These are phyloP conservation scores for Phaonia tiefii DNA, from an alignment of 2,888 invertebrate species.

Conservation along the genomic window DNA sequence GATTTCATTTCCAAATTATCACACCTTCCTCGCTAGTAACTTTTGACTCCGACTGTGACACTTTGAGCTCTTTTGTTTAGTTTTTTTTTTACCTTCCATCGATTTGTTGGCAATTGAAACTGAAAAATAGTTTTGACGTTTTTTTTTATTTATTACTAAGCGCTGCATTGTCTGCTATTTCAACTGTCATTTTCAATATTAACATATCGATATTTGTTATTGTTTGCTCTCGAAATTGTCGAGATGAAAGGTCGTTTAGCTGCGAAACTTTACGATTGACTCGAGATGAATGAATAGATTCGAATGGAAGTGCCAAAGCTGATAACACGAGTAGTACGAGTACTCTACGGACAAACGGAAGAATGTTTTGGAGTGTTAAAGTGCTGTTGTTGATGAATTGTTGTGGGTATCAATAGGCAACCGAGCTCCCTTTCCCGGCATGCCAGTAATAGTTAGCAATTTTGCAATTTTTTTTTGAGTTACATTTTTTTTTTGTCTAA, in stretches of 20 bases:
- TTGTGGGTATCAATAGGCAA: constrained; percentile 31
- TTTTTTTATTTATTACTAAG: constrained; percentile 66
- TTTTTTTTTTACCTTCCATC: background rate
- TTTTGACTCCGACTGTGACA: background rate
- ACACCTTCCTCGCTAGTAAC: too few relatives aligned
- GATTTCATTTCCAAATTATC: too few relatives aligned
- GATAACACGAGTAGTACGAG: too few relatives aligned
- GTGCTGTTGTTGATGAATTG: constrained; percentile 8
- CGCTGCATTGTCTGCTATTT: constrained; percentile 50
- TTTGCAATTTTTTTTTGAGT: background rate
- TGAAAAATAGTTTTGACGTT: constrained; percentile 45
- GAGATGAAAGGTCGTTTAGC: constrained; percentile 52
- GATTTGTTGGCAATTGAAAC: constrained; percentile 74
- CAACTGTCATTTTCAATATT: constrained; percentile 75
- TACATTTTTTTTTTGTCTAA: constrained; percentile 4
- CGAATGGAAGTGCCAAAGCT: background rate
- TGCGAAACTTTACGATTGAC: background rate
- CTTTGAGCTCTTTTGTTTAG: background rate
- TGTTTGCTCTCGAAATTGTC: constrained; percentile 6
- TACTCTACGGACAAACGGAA: background rate
- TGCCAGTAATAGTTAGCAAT: background rate
- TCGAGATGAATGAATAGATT: constrained; percentile 24
- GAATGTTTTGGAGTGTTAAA: background rate
- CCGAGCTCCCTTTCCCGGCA: background rate
- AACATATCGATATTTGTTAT: constrained; percentile 46